Base-by-base conservation (phyloP, 2,113 vertebrate genomes). In the Cyprinodon tularosa region DNA sequence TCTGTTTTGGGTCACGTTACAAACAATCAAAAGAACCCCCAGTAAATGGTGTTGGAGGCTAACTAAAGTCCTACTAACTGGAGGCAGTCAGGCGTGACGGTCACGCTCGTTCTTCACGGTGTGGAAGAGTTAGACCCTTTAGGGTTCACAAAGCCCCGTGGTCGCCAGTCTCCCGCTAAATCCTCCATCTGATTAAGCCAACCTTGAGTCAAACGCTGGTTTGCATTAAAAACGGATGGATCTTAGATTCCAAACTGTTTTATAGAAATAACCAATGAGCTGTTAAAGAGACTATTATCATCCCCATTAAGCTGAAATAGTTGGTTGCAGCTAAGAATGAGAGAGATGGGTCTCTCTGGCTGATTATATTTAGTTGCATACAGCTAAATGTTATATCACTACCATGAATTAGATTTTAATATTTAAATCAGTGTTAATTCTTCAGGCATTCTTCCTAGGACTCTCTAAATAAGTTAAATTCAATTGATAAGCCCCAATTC, bases 151-250 rank as follows among this genome's bases (percentile, higher is more conserved):
- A 12, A 78, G 8, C 59, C 39, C 14, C 29, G 57, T 63, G 45
- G 42, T 7, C 65, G 63, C 72, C 66, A 42, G 15, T 59, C 42
- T 3, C 3, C 72, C 0, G 8, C 74, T 53, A 47, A 64, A 38
- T 63, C 71, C 40, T 15, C 53, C 6, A 48, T 47, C 72, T 84
- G 71, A 84, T 82, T 39, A 60, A 70, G 67, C 80, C 44, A 75
- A 65, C 68, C 14, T 61, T 72, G 36, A 69, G 40, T 67, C 66
- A 20, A 66, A 72, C 40, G 50, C 61, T 53, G 60, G 70, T 78
- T 85, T 83, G 48, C 70, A 70, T 62, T 66, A 38, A 72, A 63
- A 20, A 47, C 59, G 72, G 36, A 67, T 13, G 47, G 72, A 65
- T 17, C n/a, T 57, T 1, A 29, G 57, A 50, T 74, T 68, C 62